These are phyloP conservation scores for Ridgeia piscesae DNA, from an alignment of 1,140 invertebrate species.

Conservation along the genomic window DNA sequence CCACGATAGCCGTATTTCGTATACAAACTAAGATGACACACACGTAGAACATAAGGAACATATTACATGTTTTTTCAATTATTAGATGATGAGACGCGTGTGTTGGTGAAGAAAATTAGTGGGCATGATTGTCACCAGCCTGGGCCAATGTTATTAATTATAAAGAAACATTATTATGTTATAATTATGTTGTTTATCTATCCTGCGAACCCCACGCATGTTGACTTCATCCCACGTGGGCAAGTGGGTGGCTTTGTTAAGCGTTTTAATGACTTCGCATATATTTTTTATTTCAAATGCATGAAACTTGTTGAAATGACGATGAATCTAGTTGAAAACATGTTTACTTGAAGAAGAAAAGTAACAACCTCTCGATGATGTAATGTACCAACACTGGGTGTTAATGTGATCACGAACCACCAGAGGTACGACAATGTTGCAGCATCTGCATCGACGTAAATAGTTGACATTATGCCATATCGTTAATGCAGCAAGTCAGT, in stretches of 20 bases:
- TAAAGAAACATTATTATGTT: no score
- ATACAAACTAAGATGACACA: background rate
- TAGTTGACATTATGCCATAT: no score
- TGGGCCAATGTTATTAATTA: no score
- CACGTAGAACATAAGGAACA: background rate
- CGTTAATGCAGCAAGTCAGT: no score
- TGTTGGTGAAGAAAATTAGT: background rate
- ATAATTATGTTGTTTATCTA: background rate
- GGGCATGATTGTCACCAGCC: background rate
- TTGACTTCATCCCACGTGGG: background rate
- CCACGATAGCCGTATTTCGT: background rate
- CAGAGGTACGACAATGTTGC: background rate
- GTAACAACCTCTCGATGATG: background rate
- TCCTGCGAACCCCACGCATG: background rate
- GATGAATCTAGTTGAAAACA: background rate
- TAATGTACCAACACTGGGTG: background rate
- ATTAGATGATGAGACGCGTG: background rate
- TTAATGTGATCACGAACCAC: background rate
- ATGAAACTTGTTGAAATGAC: background rate
- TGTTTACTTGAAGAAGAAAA: background rate
- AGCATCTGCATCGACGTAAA: background rate
- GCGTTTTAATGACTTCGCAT: background rate
- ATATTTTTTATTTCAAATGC: background rate
- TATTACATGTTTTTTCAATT: background rate
- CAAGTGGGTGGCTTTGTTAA: background rate